phyloP scores from a whole-genome alignment of 2,113 vertebrate genomes.

The Fulmarus glacialis region DNA sequence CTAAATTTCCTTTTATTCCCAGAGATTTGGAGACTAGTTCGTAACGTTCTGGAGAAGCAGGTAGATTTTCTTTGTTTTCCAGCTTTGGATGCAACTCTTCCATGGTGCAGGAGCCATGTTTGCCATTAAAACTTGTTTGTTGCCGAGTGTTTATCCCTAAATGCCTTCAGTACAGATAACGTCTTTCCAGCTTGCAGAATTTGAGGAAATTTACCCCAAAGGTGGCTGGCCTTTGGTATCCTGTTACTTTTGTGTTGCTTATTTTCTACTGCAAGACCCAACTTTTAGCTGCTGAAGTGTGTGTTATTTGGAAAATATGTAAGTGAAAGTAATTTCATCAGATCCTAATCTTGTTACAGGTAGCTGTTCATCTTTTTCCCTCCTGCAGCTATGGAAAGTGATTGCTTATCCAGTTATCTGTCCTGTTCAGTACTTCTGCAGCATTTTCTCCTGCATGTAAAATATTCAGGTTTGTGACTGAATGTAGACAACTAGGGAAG shows the following conservation, averaged over 20 bases:
- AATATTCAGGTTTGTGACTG: background rate
- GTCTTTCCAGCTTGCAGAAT: background rate
- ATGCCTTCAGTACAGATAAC: background rate
- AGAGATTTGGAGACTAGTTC: background rate
- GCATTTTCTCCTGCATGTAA: background rate
- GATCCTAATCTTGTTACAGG: background rate
- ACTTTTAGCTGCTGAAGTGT: background rate
- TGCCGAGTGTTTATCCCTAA: background rate
- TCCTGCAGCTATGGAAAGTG: background rate
- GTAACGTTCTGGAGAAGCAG: background rate
- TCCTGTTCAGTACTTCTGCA: background rate
- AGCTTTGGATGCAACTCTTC: background rate
- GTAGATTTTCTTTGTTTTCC: background rate
- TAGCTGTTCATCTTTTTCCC: background rate
- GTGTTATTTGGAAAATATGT: background rate
- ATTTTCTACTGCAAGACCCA: background rate
- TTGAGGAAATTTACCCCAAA: background rate
- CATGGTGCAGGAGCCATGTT: background rate
- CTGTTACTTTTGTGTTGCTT: background rate
- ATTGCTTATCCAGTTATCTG: background rate
- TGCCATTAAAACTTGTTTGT: background rate
- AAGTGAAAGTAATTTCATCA: background rate
- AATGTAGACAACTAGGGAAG: accelerated
- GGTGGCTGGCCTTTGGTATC: background rate
- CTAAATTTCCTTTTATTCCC: background rate